Conservation (phyloP, 2,888 invertebrate genomes). For the Heliconius ismenius region DNA sequence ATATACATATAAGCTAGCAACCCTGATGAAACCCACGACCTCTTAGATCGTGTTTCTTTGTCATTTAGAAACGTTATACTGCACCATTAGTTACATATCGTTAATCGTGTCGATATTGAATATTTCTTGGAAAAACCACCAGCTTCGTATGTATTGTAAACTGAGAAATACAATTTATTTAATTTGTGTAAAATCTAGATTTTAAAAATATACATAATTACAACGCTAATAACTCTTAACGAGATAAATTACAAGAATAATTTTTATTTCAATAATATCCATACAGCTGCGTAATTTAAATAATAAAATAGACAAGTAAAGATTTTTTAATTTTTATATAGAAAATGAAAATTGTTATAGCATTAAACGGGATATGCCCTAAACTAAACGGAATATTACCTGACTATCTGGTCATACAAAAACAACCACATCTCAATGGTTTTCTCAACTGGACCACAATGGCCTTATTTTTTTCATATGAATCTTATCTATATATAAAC, state of each 20-base stretch:
- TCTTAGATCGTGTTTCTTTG: neutral
- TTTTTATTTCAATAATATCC: too few species aligned
- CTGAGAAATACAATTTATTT: neutral
- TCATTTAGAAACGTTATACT: constrained; percentile 7
- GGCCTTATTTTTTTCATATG: neutral
- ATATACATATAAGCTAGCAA: neutral
- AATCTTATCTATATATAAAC: neutral
- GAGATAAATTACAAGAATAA: neutral
- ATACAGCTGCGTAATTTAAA: too few species aligned
- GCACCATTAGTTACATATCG: neutral
- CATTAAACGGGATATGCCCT: too few species aligned
- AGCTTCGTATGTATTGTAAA: neutral
- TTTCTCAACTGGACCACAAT: neutral
- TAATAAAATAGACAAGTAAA: too few species aligned
- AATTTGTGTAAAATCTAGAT: neutral
- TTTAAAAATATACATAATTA: neutral
- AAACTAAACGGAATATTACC: neutral
- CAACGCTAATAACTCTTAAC: neutral
- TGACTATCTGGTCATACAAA: too few species aligned
- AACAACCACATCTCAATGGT: neutral
- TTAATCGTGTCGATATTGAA: neutral
- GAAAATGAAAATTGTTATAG: too few species aligned
- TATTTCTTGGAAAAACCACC: neutral
- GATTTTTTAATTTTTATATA: too few species aligned
- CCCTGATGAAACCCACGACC: neutral